Evolutionary conservation across 2,797 vertebrate species (phyloP).

Genomic region (Aselliscus stoliczkanus): DNA sequence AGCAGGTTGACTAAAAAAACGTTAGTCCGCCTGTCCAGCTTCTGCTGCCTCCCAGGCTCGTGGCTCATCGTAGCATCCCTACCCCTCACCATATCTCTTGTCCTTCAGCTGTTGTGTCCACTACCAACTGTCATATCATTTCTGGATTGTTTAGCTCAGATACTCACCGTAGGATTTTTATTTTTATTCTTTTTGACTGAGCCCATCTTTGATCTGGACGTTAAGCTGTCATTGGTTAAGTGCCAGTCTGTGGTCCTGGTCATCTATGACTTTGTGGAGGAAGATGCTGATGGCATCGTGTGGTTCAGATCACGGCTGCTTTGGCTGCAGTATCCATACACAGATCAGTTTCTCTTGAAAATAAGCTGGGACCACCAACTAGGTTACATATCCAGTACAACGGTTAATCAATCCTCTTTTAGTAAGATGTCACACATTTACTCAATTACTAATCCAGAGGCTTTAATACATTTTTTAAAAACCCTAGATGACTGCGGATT

Average conservation of each 20-base stretch:
- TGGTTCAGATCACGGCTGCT: not conserved
- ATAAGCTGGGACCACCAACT: not conserved
- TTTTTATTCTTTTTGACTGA: not conserved
- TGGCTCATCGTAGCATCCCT: not conserved
- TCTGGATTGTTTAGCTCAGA: not conserved
- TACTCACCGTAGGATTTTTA: not conserved
- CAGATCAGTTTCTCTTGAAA: not conserved
- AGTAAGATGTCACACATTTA: not conserved
- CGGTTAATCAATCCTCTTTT: not conserved
- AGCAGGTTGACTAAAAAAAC: not conserved
- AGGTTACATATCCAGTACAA: accelerated
- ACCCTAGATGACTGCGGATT: not conserved
- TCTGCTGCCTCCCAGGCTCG: not conserved
- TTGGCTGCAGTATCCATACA: not conserved
- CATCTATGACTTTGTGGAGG: not conserved
- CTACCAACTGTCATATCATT: not conserved
- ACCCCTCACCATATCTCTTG: accelerated
- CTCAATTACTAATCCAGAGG: not conserved
- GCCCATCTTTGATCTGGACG: not conserved
- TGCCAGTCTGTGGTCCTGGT: not conserved
- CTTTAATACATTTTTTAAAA: not conserved
- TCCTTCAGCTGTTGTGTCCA: not conserved
- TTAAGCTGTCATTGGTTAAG: not conserved
- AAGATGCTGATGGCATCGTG: not conserved
- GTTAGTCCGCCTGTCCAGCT: not conserved